A percentile compares a stretch with the other conserved stretches of the same genome.
Conservation (phyloP, 1,140 invertebrate genomes). For the Papilio xuthus region DNA sequence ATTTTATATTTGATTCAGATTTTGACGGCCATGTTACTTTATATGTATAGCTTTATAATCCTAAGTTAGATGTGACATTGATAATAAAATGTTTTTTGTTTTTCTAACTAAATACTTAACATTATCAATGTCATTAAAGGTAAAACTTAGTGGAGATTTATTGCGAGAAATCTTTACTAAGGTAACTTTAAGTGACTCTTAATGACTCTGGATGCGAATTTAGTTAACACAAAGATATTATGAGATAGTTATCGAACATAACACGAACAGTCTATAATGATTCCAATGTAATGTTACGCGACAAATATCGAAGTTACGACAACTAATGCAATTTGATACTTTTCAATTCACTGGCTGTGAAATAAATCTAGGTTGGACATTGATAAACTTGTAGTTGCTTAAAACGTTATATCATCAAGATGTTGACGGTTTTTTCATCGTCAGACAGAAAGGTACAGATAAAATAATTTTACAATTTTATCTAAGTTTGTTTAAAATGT, state of each 20-base stretch:
- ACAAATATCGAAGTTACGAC: background rate
- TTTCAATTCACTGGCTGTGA: background rate
- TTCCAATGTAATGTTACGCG: background rate
- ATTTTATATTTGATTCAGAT: background rate
- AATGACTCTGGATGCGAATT: too few relatives aligned
- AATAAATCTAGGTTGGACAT: slow-evolving; percentile 8
- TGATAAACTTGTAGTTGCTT: background rate
- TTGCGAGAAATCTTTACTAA: background rate
- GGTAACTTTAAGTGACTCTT: too few relatives aligned
- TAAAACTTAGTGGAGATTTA: background rate
- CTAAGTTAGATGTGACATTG: background rate
- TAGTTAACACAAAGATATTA: background rate
- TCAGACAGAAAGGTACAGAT: background rate
- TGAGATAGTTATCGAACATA: background rate
- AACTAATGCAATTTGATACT: background rate
- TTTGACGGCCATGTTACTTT: background rate
- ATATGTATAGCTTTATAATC: background rate
- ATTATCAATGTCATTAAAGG: background rate
- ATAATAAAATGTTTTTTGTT: background rate
- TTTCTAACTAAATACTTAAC: too few relatives aligned
- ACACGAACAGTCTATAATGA: background rate
- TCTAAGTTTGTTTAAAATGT: too few relatives aligned
- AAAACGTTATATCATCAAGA: background rate
- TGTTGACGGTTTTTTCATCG: background rate
- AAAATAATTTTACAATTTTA: background rate